These are phyloP conservation scores for Promerops cafer DNA, from an alignment of 2,113 vertebrate species.

Conservation along the genomic window DNA sequence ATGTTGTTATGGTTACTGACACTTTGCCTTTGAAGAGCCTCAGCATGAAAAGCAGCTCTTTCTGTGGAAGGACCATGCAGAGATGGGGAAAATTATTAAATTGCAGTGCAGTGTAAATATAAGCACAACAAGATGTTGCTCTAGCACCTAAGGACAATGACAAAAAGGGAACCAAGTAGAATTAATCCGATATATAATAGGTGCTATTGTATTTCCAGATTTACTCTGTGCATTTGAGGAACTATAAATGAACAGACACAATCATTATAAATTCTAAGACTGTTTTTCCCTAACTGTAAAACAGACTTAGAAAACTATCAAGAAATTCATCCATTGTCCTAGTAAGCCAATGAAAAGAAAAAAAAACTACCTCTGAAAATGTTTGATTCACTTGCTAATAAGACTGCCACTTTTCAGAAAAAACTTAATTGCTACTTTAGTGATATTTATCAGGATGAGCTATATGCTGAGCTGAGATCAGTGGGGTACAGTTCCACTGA, in stretches of 20 bases:
- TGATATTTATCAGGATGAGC: not conserved
- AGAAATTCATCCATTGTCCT: not conserved
- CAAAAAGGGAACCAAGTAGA: not conserved
- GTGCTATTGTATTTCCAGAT: not conserved
- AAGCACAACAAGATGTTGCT: not conserved
- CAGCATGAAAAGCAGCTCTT: not conserved
- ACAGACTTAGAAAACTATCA: not conserved
- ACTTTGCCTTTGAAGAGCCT: not conserved
- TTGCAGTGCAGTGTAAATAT: not conserved
- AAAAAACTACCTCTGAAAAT: not conserved
- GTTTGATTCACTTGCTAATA: not conserved
- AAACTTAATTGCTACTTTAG: not conserved
- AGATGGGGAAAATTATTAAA: not conserved
- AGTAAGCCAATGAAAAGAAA: not conserved
- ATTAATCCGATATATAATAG: not conserved
- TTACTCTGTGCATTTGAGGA: not conserved
- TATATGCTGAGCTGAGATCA: not conserved
- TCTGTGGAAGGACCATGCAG: not conserved
- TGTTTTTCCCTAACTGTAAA: not conserved
- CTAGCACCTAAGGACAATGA: not conserved
- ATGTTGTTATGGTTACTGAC: not conserved
- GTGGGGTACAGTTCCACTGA: not conserved
- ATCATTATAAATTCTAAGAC: not conserved
- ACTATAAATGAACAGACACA: not conserved
- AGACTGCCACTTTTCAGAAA: not conserved